Conservation (phyloP, 2,113 vertebrate species). For the Genyomyrus donnyi region DNA sequence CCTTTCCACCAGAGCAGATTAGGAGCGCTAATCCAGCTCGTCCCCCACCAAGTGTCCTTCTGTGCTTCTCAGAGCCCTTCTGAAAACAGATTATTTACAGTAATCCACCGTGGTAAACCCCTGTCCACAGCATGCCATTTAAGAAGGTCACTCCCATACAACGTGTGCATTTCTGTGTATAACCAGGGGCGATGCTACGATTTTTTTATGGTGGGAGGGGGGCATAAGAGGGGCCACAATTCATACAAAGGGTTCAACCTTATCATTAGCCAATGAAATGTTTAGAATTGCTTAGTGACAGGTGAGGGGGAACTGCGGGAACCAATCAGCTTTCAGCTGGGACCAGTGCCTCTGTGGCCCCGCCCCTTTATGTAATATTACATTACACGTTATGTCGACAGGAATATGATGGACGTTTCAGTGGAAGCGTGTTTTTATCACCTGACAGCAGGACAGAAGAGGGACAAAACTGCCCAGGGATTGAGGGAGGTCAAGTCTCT, state of each 20-base stretch:
- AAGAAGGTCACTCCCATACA: background rate
- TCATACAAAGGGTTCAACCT: background rate
- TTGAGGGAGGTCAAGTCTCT: background rate
- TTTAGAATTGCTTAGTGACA: background rate
- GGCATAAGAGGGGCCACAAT: background rate
- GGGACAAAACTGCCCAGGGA: background rate
- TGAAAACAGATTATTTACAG: constrained; percentile 2
- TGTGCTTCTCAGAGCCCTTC: background rate
- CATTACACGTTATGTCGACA: background rate
- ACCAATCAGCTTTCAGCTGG: background rate
- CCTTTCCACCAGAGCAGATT: background rate
- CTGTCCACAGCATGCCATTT: background rate
- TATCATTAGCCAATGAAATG: background rate
- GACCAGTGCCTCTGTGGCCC: background rate
- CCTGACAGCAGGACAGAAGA: background rate
- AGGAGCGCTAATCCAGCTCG: background rate
- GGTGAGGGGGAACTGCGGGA: background rate
- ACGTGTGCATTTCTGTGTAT: background rate
- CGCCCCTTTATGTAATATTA: background rate
- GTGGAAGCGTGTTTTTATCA: background rate
- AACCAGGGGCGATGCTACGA: background rate
- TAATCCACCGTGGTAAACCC: background rate
- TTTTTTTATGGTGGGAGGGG: background rate
- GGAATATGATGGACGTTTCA: background rate
- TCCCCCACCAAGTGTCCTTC: background rate